Conservation (phyloP, 2,113 vertebrate species). For the Bagarius yarrelli region DNA sequence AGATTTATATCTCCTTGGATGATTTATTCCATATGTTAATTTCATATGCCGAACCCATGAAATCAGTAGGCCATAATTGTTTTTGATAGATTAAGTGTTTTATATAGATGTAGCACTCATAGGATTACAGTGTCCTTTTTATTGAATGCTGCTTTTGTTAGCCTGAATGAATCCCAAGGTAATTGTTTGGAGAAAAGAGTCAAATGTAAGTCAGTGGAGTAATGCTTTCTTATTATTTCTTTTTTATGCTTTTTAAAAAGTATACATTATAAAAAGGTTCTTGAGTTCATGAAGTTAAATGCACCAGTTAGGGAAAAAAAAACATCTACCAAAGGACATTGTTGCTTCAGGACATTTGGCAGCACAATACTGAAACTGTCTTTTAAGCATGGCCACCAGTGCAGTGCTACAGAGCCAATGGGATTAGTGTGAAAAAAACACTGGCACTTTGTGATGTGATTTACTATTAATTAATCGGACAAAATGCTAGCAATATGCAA, state of each 20-base stretch:
- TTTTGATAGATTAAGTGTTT: conserved; percentile 9
- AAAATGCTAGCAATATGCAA: not conserved
- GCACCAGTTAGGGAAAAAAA: not conserved
- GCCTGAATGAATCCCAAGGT: not conserved
- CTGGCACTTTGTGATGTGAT: not conserved
- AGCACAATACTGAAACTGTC: not conserved
- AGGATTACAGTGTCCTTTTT: not conserved
- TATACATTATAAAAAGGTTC: not conserved
- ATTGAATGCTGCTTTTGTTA: conserved; percentile 9
- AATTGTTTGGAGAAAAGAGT: not conserved
- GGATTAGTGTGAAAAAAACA: not conserved
- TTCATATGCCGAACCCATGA: not conserved
- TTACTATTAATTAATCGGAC: too few species aligned
- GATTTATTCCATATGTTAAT: not conserved
- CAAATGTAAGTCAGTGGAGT: not conserved
- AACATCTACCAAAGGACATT: not conserved
- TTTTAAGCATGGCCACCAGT: not conserved
- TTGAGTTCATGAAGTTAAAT: not conserved
- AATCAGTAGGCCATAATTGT: not conserved
- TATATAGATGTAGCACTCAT: not conserved
- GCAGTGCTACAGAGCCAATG: not conserved
- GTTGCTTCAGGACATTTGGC: conserved; percentile 11
- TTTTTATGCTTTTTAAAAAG: not conserved
- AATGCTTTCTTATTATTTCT: not conserved
- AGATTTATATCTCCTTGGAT: not conserved